Percentiles rank a stretch among this genome's conserved stretches.
phyloP scores from a whole-genome alignment of 1,140 invertebrate genomes.

The Yoshiicerus persimilis region DNA sequence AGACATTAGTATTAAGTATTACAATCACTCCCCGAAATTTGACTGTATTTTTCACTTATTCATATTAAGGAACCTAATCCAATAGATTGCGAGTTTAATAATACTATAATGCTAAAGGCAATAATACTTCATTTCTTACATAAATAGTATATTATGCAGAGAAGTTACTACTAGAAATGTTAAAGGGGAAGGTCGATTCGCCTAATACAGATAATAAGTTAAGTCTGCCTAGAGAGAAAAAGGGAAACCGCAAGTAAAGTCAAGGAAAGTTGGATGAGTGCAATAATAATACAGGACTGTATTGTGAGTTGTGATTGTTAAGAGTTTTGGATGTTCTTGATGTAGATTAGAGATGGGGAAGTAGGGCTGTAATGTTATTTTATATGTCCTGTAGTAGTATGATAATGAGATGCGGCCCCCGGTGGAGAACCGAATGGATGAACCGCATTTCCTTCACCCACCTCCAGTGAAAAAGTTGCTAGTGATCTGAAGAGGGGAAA shows the following conservation, averaged over 20 bases:
- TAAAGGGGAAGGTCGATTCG: background rate
- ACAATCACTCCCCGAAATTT: background rate
- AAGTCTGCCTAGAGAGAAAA: background rate
- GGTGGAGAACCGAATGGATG: slow-evolving; percentile 29
- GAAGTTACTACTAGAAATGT: too few relatives aligned
- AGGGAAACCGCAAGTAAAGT: background rate
- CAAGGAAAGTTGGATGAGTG: background rate
- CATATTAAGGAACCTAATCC: background rate
- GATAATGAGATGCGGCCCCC: slow-evolving; percentile 34
- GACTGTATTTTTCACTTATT: background rate
- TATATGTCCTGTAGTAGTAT: background rate
- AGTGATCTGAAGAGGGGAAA: slow-evolving; percentile 26
- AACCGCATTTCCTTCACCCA: slow-evolving; percentile 19
- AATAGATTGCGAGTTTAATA: background rate
- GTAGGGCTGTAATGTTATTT: background rate
- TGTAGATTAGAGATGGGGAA: background rate
- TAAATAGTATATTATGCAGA: too few relatives aligned
- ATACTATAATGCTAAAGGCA: background rate
- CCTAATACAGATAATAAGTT: background rate
- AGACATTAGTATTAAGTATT: background rate
- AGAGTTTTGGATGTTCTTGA: background rate
- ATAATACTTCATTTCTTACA: background rate
- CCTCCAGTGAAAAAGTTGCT: slow-evolving; percentile 20
- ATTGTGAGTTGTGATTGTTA: background rate
- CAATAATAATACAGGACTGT: background rate